Percentiles rank a stretch among this genome's conserved stretches.
phyloP scores from a whole-genome alignment of 92 coral and sea anemone genomes.

The Porites evermanni region DNA sequence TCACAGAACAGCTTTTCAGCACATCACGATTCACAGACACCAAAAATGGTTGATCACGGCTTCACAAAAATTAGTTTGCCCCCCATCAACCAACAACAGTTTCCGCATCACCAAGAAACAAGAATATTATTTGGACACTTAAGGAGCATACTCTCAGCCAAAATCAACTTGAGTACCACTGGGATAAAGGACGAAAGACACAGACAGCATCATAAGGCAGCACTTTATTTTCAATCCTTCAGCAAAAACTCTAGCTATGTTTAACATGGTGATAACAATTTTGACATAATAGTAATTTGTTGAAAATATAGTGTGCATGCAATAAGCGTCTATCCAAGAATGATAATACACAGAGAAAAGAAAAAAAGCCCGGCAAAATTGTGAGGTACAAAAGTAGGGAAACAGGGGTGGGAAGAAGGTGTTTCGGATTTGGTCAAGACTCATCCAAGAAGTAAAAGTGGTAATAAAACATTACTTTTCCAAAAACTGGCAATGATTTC shows the following conservation, averaged over 20 bases:
- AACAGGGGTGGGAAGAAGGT: no score
- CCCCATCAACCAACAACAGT: no score
- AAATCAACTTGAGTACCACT: neutral
- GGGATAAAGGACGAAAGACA: neutral
- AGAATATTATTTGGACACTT: no score
- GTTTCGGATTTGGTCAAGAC: no score
- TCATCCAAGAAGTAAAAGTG: no score
- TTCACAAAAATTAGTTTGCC: no score
- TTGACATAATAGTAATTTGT: neutral
- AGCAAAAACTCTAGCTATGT: conserved; percentile 4
- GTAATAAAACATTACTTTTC: neutral
- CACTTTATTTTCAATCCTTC: conserved; percentile 17
- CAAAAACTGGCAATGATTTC: neutral
- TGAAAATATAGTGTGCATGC: neutral
- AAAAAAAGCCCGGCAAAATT: neutral
- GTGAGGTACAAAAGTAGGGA: neutral
- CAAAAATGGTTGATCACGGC: no score
- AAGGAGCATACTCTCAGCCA: no score
- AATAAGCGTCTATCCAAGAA: neutral
- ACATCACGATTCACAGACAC: no score
- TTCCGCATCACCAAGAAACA: no score
- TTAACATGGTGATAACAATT: neutral
- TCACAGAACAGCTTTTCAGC: no score
- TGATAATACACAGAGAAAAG: neutral
- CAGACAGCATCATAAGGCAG: neutral